Base-by-base conservation (phyloP, 2,797 vertebrate genomes). In the Clarias platycephalus region DNA sequence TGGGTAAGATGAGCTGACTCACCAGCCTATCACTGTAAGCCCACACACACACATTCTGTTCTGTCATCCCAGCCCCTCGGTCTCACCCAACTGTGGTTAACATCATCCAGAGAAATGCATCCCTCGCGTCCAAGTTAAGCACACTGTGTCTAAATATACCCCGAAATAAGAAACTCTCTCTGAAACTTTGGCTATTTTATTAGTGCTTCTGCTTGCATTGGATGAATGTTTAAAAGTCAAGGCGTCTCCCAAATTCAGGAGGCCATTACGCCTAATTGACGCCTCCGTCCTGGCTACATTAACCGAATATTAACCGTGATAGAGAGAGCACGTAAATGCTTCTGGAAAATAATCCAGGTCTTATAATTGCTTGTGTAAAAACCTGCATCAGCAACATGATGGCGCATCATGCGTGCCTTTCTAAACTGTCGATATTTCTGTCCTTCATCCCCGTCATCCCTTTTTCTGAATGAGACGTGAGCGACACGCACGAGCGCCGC, bases 1-100 rank as follows among this genome's bases (percentile, higher is more conserved):
- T 79, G 80, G 80, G 86, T 68, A 88, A 85, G 72, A 72, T 80
- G 83, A 86, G 62, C 76, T 83, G 66, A 80, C 80, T 87, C 76
- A 63, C 80, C 62, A 85, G 34, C 58, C 67, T 49, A 66, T 71
- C 70, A 80, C 58, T 83, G 49, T 66, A 80, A 53, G 16, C 62
- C 76, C 78, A 37, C 58, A 57, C 60, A 34, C 57, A 31, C 55
- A 64, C n/a, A 28, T 26, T 22, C 57, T 78, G 72, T 66, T 53
- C 53, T 76, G 64, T 84, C 86, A 84, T 86, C n/a, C 26, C 83
- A 83, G 60, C 68, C 71, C 83, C 75, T 81, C 15, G n/a, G 80
- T 74, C 76, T 80, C 64, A 82, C 62, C 71, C 74, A 60, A 31
- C 60, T 84, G 86, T 82, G 86, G 86, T 89, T 84, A 60, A 49